Conservation (phyloP, 2,113 vertebrate species). For the Aptenodytes forsteri region DNA sequence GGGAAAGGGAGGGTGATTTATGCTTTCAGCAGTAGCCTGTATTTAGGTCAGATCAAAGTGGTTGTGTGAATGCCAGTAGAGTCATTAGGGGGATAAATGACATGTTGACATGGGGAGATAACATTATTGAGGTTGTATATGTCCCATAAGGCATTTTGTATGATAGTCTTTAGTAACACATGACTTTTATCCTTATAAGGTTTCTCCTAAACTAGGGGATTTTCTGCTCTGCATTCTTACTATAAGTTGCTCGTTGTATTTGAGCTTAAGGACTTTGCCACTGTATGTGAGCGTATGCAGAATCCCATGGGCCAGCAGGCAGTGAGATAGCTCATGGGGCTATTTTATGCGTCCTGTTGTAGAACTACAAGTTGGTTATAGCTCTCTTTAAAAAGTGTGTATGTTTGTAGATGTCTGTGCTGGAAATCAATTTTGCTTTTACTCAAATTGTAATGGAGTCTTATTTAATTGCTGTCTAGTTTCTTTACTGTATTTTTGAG, state of each 20-base stretch:
- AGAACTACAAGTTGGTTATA: not conserved
- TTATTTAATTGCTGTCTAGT: not conserved
- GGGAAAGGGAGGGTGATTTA: not conserved
- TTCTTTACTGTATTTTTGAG: not conserved
- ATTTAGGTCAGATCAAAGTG: not conserved
- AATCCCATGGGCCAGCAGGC: not conserved
- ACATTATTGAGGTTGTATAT: not conserved
- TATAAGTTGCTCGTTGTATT: accelerated
- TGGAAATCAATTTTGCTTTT: not conserved
- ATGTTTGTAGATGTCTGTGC: not conserved
- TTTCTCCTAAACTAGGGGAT: not conserved
- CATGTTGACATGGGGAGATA: not conserved
- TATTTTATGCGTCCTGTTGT: not conserved
- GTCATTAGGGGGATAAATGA: not conserved
- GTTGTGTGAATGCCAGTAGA: not conserved
- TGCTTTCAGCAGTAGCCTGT: not conserved
- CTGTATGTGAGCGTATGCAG: not conserved
- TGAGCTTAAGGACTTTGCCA: not conserved
- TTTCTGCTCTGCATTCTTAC: not conserved
- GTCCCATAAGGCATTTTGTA: not conserved
- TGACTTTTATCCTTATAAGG: not conserved
- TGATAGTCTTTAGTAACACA: not conserved
- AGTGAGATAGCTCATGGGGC: not conserved
- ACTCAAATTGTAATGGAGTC: not conserved
- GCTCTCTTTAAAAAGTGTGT: not conserved